Percentiles rank a stretch among this genome's conserved stretches.
phyloP scores from a whole-genome alignment of 2,888 invertebrate species.

The Cantharis rustica region DNA sequence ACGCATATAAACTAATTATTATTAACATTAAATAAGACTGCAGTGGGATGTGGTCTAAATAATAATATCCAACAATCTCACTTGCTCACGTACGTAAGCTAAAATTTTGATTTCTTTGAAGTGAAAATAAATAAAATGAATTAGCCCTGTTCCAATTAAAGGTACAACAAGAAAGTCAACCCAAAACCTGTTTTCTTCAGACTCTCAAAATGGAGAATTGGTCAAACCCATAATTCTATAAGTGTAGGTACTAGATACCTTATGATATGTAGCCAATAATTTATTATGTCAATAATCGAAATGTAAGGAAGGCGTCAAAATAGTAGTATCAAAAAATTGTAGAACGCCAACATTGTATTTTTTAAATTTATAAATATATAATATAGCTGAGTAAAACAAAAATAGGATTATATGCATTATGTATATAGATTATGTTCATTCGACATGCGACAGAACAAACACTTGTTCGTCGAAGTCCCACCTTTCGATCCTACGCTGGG shows the following conservation, averaged over 20 bases:
- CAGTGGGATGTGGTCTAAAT: neutral
- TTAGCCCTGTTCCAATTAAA: too few relatives aligned
- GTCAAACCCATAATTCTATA: neutral
- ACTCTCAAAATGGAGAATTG: neutral
- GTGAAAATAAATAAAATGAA: too few relatives aligned
- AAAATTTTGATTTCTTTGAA: too few relatives aligned
- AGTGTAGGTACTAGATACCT: too few relatives aligned
- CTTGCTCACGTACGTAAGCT: too few relatives aligned
- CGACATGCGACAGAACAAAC: slow-evolving; percentile 22
- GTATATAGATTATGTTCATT: slow-evolving; percentile 11
- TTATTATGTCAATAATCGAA: too few relatives aligned
- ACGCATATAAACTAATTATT: too few relatives aligned
- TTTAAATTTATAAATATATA: neutral
- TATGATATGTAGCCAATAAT: too few relatives aligned
- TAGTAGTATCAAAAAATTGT: too few relatives aligned
- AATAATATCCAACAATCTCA: neutral
- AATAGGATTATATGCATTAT: slow-evolving; percentile 18
- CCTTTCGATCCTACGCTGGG: slow-evolving; percentile 34
- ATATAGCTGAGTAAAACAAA: slow-evolving; percentile 16
- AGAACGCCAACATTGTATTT: too few relatives aligned
- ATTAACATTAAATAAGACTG: too few relatives aligned
- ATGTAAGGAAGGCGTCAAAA: too few relatives aligned
- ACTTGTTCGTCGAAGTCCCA: slow-evolving; percentile 35
- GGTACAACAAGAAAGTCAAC: neutral
- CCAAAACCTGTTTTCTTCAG: neutral